phyloP scores from a whole-genome alignment of 1,140 invertebrate species.

The Ostrea denselamellosa region DNA sequence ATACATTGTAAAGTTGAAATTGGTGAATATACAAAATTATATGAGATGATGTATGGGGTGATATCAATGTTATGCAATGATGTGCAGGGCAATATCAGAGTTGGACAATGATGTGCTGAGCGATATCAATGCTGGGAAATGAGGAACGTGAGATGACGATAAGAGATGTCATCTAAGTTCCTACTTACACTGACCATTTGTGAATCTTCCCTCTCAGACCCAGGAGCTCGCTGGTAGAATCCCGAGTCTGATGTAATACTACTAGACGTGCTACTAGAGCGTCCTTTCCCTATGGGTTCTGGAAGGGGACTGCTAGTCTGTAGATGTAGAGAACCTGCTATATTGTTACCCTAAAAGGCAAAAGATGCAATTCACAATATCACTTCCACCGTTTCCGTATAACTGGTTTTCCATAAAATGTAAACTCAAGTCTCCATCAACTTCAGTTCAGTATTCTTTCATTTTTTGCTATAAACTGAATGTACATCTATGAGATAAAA shows the following conservation, averaged over 20 bases:
- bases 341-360: constrained; percentile 57
- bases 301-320: constrained; percentile 67
- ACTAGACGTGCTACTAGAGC: constrained; percentile 78
- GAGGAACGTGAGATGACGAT: constrained; percentile 32
- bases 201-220: constrained; percentile 80
- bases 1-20: too few relatives aligned
- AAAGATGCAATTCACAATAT: neutral
- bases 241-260: constrained; percentile 72
- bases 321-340: constrained; percentile 53
- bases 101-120: neutral
- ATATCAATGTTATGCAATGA: neutral
- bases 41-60: neutral
- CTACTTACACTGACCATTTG: constrained; percentile 66
- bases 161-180: constrained; percentile 22
- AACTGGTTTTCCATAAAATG: too few relatives aligned
- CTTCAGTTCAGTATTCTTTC: too few relatives aligned
- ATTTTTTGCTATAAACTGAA: too few relatives aligned
- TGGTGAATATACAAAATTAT: too few relatives aligned
- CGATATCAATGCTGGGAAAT: constrained; percentile 28
- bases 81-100: neutral
- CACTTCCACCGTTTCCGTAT: too few relatives aligned
- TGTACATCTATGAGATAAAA: too few relatives aligned
- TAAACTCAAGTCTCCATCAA: too few relatives aligned
- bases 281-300: constrained; percentile 78
- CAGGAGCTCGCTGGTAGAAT: constrained; percentile 79